Evolutionary conservation across 2,797 vertebrate species (phyloP), one percentile per base, ranked within the genome.

Genomic region (Pangasius krempfi): DNA sequence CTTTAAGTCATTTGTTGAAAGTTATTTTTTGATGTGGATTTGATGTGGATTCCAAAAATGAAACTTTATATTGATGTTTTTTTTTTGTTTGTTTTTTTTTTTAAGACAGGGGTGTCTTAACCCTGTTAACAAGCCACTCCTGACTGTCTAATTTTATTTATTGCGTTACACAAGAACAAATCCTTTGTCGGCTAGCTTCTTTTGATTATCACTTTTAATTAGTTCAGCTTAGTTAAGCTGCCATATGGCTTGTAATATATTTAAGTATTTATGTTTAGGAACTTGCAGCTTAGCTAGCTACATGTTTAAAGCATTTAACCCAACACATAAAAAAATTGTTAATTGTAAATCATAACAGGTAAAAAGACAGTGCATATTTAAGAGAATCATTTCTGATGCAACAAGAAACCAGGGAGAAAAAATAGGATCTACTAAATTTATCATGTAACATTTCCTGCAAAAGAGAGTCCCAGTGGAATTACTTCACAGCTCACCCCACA

Each of bases 401-500:
- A 40, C 2, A 40, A 60, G 79, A 81, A 79, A 56, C n/a, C 14
- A 56, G 3, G 5, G 56, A 6, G 30, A 13, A 9, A n/a, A 22
- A 82, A 82, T 22, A 66, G 16, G 91, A 91, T 93, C 91, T 93
- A 91, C 91, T 94, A 93, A 93, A 95, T 95, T 95, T 95, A 91
- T 93, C 90, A 92, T 89, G 89, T 87, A 91, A 89, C 84, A 91
- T 93, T 94, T 93, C 88, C 90, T 92, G 87, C 93, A 94, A 94
- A 93, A 94, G 79, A 40, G 95, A 94, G 81, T 95, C 94, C 92
- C 90, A 56, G 68, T 81, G 92, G 94, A 90, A 89, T 93, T 92
- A 88, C 86, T 92, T 89, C 91, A 90, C 87, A 92, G 92, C 64
- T 91, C 82, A 92, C 92, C 90, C 88, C 78, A 91, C 84, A 92